Evolutionary conservation across 2,888 invertebrate genomes (phyloP).

Genomic region (Argyra leucocephala): DNA sequence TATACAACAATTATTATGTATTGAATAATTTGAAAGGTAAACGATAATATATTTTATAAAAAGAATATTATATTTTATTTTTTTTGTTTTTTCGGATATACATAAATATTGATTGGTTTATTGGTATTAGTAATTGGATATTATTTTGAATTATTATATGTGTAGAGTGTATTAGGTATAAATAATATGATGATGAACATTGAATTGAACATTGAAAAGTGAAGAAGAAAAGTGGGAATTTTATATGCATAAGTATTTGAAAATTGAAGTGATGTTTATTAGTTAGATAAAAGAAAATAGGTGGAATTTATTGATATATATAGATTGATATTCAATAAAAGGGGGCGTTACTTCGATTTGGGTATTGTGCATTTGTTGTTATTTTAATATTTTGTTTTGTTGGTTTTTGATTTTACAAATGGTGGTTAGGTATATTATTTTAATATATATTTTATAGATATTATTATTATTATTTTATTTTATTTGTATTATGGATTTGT

Average conservation of each 20-base stretch:
- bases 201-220: neutral
- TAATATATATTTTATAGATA: too few relatives aligned
- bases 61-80: too few relatives aligned
- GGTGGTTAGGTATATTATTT: too few relatives aligned
- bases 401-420: too few relatives aligned
- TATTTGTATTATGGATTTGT: too few relatives aligned
- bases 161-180: neutral
- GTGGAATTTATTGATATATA: neutral
- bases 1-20: neutral
- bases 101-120: neutral
- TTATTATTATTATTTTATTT: too few relatives aligned
- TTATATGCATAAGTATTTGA: neutral
- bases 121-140: neutral
- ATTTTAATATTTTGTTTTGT: too few relatives aligned
- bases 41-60: neutral
- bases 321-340: conserved; percentile 3
- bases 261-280: too few relatives aligned
- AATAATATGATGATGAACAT: neutral
- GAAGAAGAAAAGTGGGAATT: neutral
- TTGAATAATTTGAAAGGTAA: neutral
- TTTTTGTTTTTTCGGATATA: too few relatives aligned
- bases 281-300: neutral
- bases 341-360: neutral
- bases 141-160: too few relatives aligned
- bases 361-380: too few relatives aligned